Percentiles rank a stretch among this genome's conserved stretches.
Evolutionary conservation across 37 sponge, comb jelly and placozoan genomes (phyloP).

Genomic region (Crambe crambe): DNA sequence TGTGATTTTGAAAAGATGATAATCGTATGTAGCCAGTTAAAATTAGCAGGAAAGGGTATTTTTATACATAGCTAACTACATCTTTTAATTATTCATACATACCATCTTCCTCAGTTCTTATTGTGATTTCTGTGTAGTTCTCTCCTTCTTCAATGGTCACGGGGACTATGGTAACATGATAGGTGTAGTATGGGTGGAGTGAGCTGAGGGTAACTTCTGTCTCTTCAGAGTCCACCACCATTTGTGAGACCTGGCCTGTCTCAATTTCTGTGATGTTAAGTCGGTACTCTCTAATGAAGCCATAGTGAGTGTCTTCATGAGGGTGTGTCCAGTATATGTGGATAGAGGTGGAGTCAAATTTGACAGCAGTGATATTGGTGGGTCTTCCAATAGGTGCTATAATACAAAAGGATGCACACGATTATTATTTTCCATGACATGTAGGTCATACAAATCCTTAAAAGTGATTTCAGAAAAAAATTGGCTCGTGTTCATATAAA

Average conservation of each 20-base stretch:
- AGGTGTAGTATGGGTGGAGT: slow-evolving; percentile 60
- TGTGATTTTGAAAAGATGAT: too few relatives aligned
- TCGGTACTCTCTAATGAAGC: slow-evolving; percentile 36
- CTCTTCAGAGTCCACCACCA: not conserved
- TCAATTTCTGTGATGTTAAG: slow-evolving; percentile 24
- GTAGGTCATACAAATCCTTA: too few relatives aligned
- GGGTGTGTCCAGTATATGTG: slow-evolving; percentile 42
- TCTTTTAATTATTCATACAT: too few relatives aligned
- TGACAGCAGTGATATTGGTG: slow-evolving; percentile 7
- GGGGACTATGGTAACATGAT: slow-evolving; percentile 22
- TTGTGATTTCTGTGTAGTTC: not conserved
- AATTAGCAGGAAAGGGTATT: too few relatives aligned
- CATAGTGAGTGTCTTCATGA: slow-evolving; percentile 34
- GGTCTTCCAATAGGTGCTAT: not conserved
- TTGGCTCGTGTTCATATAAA: too few relatives aligned
- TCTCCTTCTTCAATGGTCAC: slow-evolving; percentile 34
- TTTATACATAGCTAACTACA: too few relatives aligned
- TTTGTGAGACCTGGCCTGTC: not conserved
- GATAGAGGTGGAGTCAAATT: slow-evolving; percentile 13
- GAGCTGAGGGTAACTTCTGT: slow-evolving; percentile 3
- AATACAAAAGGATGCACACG: too few relatives aligned
- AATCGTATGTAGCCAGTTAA: too few relatives aligned
- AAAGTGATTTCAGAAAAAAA: too few relatives aligned
- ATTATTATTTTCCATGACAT: too few relatives aligned
- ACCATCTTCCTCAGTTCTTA: slow-evolving; percentile 37